phyloP scores from a whole-genome alignment of 2,888 invertebrate genomes.

The Penaeus monodon region DNA sequence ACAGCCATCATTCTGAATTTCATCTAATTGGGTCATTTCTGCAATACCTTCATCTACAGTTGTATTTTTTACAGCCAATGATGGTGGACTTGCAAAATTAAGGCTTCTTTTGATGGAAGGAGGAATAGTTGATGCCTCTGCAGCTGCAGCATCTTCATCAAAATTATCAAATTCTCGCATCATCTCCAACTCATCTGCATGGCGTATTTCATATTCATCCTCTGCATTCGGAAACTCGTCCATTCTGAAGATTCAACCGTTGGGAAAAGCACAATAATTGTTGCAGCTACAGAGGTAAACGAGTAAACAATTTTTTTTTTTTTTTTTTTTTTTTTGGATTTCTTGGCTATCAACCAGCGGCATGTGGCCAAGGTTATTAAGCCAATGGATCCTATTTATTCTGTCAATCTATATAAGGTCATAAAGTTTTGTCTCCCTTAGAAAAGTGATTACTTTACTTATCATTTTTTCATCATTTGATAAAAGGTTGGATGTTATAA shows the following conservation, averaged over 20 bases:
- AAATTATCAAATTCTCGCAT: constrained; percentile 53
- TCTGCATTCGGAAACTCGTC: constrained; percentile 52
- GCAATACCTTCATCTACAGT: background rate
- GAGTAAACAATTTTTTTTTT: too few relatives aligned
- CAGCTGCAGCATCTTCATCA: constrained; percentile 42
- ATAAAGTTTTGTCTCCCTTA: too few relatives aligned
- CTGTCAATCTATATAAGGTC: too few relatives aligned
- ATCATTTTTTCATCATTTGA: too few relatives aligned
- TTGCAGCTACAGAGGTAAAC: background rate
- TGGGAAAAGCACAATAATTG: background rate
- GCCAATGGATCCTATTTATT: too few relatives aligned
- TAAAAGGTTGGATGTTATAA: too few relatives aligned
- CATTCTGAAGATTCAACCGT: constrained; percentile 20
- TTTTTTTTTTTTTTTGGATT: too few relatives aligned
- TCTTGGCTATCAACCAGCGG: too few relatives aligned
- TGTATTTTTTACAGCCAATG: background rate
- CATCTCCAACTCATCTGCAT: constrained; percentile 54
- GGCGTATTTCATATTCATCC: constrained; percentile 52
- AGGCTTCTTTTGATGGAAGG: constrained; percentile 44
- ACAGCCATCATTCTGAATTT: background rate
- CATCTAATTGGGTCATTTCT: background rate
- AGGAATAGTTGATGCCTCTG: constrained; percentile 31
- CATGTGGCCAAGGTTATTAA: too few relatives aligned
- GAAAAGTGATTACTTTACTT: too few relatives aligned
- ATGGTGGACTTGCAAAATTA: constrained; percentile 35